phyloP scores from a whole-genome alignment of 2,888 invertebrate genomes.

The Nipponacmea schrenckii region DNA sequence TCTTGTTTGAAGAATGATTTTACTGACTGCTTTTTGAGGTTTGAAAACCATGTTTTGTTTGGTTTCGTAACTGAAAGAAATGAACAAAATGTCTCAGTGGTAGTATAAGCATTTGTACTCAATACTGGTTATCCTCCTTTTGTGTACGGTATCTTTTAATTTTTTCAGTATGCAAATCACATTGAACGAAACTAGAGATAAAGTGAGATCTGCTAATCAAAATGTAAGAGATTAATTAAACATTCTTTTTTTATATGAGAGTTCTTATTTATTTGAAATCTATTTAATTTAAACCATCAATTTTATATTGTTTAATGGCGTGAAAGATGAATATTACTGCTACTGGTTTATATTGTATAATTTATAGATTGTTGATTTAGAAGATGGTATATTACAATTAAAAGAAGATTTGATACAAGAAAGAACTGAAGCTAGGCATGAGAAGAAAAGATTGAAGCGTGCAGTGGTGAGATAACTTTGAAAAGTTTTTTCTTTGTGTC shows the following conservation, averaged over 20 bases:
- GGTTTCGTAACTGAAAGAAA: too few species aligned
- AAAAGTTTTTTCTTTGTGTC: neutral
- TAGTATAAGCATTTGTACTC: too few species aligned
- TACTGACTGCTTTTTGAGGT: too few species aligned
- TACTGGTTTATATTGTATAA: neutral
- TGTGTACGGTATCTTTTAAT: conserved; percentile 18
- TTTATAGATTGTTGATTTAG: conserved; percentile 64
- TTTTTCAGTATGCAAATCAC: conserved; percentile 63
- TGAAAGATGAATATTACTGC: too few species aligned
- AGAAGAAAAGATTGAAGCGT: conserved; percentile 63
- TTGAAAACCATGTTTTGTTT: too few species aligned
- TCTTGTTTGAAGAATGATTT: too few species aligned
- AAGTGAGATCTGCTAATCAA: conserved; percentile 64
- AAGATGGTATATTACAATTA: conserved; percentile 65
- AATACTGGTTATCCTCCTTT: too few species aligned
- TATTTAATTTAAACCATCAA: too few species aligned
- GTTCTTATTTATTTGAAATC: too few species aligned
- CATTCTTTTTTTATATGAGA: too few species aligned
- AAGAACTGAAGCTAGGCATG: conserved; percentile 62
- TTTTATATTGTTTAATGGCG: too few species aligned
- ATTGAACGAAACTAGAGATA: conserved; percentile 66
- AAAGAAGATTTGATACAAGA: conserved; percentile 68
- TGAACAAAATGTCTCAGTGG: too few species aligned
- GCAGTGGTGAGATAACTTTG: conserved; percentile 54
- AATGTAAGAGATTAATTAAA: conserved; percentile 48